Conservation (phyloP, 1,140 invertebrate species). For the Cardiocondyla obscurior region DNA sequence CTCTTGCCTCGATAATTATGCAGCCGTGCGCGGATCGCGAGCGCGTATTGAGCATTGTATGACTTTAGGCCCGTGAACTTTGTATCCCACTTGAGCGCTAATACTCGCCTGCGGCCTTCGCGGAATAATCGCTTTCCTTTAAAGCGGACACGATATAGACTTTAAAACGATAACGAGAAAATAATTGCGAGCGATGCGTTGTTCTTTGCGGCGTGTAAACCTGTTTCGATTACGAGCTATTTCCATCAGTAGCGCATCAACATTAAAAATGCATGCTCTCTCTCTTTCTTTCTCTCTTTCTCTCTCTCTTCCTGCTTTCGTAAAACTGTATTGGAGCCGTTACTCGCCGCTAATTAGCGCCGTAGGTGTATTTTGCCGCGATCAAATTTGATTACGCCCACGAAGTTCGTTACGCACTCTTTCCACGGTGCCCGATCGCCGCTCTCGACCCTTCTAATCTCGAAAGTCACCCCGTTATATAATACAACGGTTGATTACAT, state of each 20-base stretch:
- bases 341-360: conserved; percentile 37
- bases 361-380: conserved; percentile 29
- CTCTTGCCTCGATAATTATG: conserved; percentile 27
- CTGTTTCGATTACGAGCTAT: conserved; percentile 17
- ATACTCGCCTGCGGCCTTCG: background rate
- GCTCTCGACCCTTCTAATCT: conserved; percentile 68
- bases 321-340: background rate
- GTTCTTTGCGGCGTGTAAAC: background rate
- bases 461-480: conserved; percentile 77
- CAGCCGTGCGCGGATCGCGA: background rate
- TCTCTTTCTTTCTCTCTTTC: too few relatives aligned
- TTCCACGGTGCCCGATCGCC: conserved; percentile 40
- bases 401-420: conserved; percentile 34
- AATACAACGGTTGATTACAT: conserved; percentile 80
- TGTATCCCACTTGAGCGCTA: conserved; percentile 11
- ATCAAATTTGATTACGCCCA: conserved; percentile 52
- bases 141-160: background rate
- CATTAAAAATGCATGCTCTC: conserved; percentile 36
- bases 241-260: background rate
- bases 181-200: background rate
- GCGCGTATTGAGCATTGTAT: conserved; percentile 3
- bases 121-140: background rate
- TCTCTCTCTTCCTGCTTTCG: background rate
- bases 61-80: conserved; percentile 37
- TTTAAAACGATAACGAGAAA: background rate